These are phyloP conservation scores for Scaptomyza hsui DNA, from an alignment of 1,140 invertebrate genomes.

Conservation along the genomic window DNA sequence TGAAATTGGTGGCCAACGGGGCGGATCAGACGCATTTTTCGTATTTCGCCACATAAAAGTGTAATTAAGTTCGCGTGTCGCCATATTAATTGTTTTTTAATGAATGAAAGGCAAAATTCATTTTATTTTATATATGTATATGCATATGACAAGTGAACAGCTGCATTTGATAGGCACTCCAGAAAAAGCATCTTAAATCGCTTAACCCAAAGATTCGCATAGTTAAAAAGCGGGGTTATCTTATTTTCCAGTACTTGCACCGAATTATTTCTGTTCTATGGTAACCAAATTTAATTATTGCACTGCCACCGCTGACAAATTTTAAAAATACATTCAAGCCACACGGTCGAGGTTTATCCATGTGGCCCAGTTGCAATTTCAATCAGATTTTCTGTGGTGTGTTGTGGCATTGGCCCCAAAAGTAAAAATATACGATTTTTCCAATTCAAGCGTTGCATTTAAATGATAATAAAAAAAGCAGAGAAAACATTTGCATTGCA, in stretches of 20 bases:
- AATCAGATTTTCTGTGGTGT: slow-evolving; percentile 7
- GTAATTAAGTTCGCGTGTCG: slow-evolving; percentile 78
- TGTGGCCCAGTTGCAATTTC: slow-evolving; percentile 20
- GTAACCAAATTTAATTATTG: slow-evolving; percentile 19
- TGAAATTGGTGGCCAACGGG: background rate
- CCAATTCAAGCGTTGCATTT: background rate
- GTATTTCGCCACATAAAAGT: slow-evolving; percentile 63
- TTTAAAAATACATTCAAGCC: slow-evolving; percentile 1
- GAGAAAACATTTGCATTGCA: background rate
- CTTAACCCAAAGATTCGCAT: slow-evolving; percentile 10
- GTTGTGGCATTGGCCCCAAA: slow-evolving; percentile 11
- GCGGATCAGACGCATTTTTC: slow-evolving; percentile 31
- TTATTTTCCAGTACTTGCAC: too few relatives aligned
- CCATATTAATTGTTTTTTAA: slow-evolving; percentile 78
- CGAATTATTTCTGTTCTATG: background rate
- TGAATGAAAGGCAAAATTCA: slow-evolving; percentile 66
- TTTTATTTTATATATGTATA: slow-evolving; percentile 27
- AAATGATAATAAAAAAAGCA: background rate
- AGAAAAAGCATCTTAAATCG: background rate
- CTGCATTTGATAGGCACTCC: slow-evolving; percentile 53
- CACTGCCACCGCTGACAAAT: background rate
- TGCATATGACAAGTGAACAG: slow-evolving; percentile 29
- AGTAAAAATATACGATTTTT: slow-evolving; percentile 4
- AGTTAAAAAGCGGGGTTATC: background rate
- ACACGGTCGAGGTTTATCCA: background rate